Percentiles rank a stretch among this genome's conserved stretches.
Evolutionary conservation across 2,797 vertebrate species (phyloP).

Genomic region (Rhynchonycteris naso): DNA sequence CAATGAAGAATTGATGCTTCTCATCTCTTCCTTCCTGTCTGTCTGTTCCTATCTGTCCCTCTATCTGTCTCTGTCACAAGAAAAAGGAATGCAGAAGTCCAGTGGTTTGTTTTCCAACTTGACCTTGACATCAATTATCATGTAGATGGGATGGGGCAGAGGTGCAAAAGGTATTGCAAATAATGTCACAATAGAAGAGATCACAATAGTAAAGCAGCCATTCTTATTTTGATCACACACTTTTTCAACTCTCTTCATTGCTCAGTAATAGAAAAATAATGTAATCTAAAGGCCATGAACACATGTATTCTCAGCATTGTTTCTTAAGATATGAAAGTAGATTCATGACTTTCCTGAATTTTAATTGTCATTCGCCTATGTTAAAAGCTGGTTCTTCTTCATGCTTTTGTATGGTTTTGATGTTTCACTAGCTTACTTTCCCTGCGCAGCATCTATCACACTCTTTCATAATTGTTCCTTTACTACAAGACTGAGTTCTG

Average conservation of each 20-base stretch:
- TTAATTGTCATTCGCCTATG: not conserved
- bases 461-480: not conserved
- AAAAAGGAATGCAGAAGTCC: not conserved
- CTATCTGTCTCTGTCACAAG: too few species aligned
- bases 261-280: not conserved
- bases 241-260: not conserved
- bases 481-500: not conserved
- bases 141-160: not conserved
- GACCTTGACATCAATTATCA: not conserved
- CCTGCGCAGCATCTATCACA: not conserved
- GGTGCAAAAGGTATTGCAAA: not conserved
- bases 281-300: not conserved
- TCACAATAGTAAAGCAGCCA: not conserved
- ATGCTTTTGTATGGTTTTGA: not conserved
- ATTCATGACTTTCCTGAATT: not conserved
- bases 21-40: too few species aligned
- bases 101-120: not conserved
- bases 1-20: too few species aligned
- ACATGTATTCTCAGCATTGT: not conserved
- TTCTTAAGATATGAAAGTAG: conserved; percentile 15
- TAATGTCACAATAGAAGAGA: not conserved
- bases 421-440: not conserved
- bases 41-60: too few species aligned
- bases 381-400: not conserved
- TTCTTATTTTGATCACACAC: not conserved